A percentile compares a stretch with the other conserved stretches of the same genome.
Conservation (phyloP, 2,888 invertebrate genomes). For the Ethmia dodecea region DNA sequence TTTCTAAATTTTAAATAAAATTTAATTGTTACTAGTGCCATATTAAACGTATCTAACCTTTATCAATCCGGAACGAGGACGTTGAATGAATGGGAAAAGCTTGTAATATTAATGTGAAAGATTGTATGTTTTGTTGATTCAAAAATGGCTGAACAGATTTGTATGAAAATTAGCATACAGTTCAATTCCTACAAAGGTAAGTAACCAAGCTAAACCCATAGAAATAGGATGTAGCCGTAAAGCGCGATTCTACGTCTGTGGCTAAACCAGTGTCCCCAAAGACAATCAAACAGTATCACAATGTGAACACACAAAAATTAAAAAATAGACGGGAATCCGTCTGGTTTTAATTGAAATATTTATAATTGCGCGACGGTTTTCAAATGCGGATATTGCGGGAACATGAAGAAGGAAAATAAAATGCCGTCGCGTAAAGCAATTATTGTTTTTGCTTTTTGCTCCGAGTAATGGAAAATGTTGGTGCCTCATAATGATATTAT, state of each 20-base stretch:
- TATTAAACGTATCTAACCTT: no score
- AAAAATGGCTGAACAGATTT: no score
- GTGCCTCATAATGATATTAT: slow-evolving; percentile 7
- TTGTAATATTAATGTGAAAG: no score
- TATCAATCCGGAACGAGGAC: no score
- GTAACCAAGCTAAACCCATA: no score
- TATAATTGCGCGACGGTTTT: slow-evolving; percentile 50
- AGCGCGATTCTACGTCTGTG: background rate
- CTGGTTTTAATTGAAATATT: slow-evolving; percentile 67
- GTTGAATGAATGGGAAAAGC: no score
- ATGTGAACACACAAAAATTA: slow-evolving; percentile 28
- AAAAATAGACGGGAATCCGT: slow-evolving; percentile 37
- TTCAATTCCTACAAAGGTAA: no score
- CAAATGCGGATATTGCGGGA: slow-evolving; percentile 32
- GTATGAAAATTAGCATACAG: no score
- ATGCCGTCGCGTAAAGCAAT: slow-evolving; percentile 37
- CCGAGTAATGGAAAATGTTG: slow-evolving; percentile 1
- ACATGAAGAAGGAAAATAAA: slow-evolving; percentile 32
- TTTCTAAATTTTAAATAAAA: no score
- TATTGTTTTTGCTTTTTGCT: slow-evolving; percentile 52
- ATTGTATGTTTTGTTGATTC: no score
- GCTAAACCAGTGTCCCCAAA: background rate
- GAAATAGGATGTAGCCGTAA: background rate
- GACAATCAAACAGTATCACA: slow-evolving; percentile 10
- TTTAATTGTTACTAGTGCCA: no score